phyloP scores from a whole-genome alignment of 2,888 invertebrate species.

The Eupithecia subfuscata region DNA sequence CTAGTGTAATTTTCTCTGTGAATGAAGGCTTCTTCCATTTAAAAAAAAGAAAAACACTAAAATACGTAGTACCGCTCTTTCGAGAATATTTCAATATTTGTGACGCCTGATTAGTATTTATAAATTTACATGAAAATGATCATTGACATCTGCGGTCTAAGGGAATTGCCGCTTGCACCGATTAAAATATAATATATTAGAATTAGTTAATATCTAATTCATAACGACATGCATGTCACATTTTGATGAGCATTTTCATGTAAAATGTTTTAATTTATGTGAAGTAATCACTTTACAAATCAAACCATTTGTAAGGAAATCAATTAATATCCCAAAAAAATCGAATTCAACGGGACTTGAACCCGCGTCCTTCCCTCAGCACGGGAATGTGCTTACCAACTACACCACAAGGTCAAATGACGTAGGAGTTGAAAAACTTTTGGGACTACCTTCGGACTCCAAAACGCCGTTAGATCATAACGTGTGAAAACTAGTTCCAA shows the following conservation, averaged over 20 bases:
- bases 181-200: background rate
- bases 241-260: background rate
- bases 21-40: no score
- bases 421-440: no score
- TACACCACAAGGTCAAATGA: no score
- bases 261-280: background rate
- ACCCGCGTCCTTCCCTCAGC: no score
- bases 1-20: no score
- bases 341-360: no score
- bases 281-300: background rate
- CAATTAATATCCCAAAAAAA: no score
- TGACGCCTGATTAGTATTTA: constrained; percentile 24
- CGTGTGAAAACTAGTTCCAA: background rate
- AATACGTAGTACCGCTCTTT: background rate
- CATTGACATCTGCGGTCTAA: background rate
- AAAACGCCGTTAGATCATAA: no score
- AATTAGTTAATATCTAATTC: no score
- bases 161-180: background rate
- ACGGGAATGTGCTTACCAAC: no score
- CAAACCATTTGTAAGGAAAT: background rate
- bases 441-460: no score
- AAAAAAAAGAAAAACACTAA: no score
- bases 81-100: constrained; percentile 20
- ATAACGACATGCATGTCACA: background rate
- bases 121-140: constrained; percentile 25